Evolutionary conservation across 2,888 invertebrate species (phyloP).

Genomic region (Synergus laeviventris): DNA sequence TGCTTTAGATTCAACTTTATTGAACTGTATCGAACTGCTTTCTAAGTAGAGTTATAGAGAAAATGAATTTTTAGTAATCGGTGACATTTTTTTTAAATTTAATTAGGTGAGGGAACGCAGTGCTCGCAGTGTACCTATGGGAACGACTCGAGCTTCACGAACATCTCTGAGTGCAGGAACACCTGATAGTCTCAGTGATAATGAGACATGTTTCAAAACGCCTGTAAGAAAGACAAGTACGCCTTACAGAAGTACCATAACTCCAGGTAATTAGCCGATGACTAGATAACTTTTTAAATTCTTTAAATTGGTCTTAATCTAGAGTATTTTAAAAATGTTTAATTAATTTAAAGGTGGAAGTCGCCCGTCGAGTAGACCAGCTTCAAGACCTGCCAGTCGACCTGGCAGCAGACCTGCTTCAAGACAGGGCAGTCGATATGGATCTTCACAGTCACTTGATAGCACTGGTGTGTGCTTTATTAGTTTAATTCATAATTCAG

Average conservation of each 20-base stretch:
- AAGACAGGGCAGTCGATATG: constrained; percentile 92
- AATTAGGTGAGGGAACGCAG: constrained; percentile 94
- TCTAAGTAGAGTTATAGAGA: neutral
- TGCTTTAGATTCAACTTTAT: neutral
- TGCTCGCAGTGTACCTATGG: constrained; percentile 94
- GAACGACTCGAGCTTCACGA: constrained; percentile 83
- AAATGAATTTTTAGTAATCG: neutral
- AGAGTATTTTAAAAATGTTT: neutral
- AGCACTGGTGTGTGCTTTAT: constrained; percentile 83
- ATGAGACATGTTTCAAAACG: constrained; percentile 87
- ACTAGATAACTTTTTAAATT: constrained; percentile 10
- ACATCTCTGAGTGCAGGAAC: constrained; percentile 91
- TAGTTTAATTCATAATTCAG: neutral
- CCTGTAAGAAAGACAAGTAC: constrained; percentile 84
- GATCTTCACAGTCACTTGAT: constrained; percentile 93
- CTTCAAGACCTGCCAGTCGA: constrained; percentile 82
- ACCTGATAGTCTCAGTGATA: constrained; percentile 92
- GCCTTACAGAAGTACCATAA: constrained; percentile 81
- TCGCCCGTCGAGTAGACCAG: constrained; percentile 77
- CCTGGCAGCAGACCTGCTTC: constrained; percentile 92
- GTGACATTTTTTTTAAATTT: constrained; percentile 13
- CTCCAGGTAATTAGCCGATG: constrained; percentile 79
- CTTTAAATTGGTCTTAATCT: neutral
- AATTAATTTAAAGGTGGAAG: constrained; percentile 79
- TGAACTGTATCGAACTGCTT: neutral